A percentile compares a stretch with the other conserved stretches of the same genome.
Conservation (phyloP, 2,113 vertebrate genomes). For the Orcinus orca region DNA sequence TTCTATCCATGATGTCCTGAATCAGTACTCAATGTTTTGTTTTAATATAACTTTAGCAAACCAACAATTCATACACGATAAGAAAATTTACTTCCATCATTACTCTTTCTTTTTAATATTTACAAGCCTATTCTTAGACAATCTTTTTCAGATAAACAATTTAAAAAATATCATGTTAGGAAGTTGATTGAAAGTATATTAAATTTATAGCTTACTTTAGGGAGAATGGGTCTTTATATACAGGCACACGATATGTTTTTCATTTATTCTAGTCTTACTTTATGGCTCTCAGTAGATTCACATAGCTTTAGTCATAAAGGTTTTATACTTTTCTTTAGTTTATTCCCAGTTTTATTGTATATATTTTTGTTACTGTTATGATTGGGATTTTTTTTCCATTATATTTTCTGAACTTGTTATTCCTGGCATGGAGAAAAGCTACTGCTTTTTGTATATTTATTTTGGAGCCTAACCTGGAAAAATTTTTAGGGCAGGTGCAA, state of each 20-base stretch:
- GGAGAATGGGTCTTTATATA: background rate
- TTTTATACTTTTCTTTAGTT: conserved; percentile 12
- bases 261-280: background rate
- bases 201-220: conserved; percentile 1
- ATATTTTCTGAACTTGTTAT: conserved; percentile 42
- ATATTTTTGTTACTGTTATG: background rate
- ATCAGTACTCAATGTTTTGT: background rate
- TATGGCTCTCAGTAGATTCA: background rate
- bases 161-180: background rate
- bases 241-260: background rate
- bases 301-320: background rate
- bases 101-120: conserved; percentile 1
- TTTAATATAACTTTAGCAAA: background rate
- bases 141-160: background rate
- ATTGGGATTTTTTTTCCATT: background rate
- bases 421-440: background rate
- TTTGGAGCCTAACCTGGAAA: background rate
- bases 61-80: background rate
- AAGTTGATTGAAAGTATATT: background rate
- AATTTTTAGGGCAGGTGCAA: background rate
- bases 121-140: background rate
- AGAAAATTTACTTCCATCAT: background rate
- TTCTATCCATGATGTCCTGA: background rate
- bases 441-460: background rate
- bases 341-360: background rate